Conservation (phyloP, 2,113 vertebrate species). For the Sylvilagus bachmani region DNA sequence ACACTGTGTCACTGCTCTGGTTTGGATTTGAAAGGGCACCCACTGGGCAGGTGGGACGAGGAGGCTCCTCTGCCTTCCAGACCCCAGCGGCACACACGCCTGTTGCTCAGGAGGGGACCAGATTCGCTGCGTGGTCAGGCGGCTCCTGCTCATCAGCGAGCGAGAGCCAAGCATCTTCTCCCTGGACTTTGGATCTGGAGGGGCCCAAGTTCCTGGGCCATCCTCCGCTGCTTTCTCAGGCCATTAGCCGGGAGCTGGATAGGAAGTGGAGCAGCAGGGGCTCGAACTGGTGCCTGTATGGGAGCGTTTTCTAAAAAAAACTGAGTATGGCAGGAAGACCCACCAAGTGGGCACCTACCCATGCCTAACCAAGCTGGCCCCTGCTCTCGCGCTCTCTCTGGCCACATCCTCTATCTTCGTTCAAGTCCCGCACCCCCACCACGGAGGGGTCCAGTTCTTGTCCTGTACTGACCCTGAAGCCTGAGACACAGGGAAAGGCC, state of each 20-base stretch:
- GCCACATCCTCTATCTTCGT: not conserved
- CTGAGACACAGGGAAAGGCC: not conserved
- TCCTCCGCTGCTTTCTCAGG: not conserved
- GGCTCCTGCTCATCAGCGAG: not conserved
- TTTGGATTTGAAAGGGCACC: not conserved
- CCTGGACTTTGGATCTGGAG: not conserved
- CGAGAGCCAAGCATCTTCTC: not conserved
- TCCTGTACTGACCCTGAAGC: not conserved
- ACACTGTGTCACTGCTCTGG: rapidly evolving
- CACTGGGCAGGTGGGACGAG: not conserved
- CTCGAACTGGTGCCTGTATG: too few relatives aligned
- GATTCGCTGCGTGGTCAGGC: not conserved
- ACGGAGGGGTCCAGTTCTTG: not conserved
- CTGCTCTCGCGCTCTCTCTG: not conserved
- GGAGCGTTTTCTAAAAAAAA: not conserved
- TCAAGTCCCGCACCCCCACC: not conserved
- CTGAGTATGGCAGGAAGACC: not conserved
- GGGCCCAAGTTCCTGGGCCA: too few relatives aligned
- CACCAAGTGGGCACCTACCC: not conserved
- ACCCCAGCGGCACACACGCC: not conserved
- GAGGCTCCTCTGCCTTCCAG: not conserved
- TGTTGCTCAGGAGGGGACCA: not conserved
- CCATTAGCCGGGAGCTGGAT: too few relatives aligned
- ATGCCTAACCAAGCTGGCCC: too few relatives aligned
- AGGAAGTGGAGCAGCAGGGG: too few relatives aligned